Percentiles rank a stretch among this genome's conserved stretches.
phyloP scores from a whole-genome alignment of 2,888 invertebrate genomes.

The Acleris sparsana region DNA sequence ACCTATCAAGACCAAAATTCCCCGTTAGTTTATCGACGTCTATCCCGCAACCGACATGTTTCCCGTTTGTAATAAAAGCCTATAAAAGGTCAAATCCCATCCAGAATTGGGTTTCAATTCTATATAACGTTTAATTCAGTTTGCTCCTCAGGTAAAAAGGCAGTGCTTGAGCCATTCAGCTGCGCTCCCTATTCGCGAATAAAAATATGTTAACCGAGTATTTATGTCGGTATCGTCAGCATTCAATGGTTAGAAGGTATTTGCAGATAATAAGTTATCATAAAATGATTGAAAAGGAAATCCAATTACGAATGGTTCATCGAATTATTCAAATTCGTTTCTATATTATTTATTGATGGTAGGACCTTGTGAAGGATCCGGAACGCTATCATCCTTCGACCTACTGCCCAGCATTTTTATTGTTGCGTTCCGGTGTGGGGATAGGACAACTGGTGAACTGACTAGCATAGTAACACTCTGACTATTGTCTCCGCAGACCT shows the following conservation, averaged over 20 bases:
- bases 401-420: too few species aligned
- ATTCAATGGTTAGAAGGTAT: slow-evolving; percentile 8
- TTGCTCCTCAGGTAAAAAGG: slow-evolving; percentile 6
- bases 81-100: slow-evolving; percentile 24
- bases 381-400: too few species aligned
- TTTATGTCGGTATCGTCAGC: slow-evolving; percentile 38
- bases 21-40: slow-evolving; percentile 1
- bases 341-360: too few species aligned
- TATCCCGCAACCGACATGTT: slow-evolving; percentile 6
- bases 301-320: too few species aligned
- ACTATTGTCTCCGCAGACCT: too few species aligned
- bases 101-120: slow-evolving; percentile 23
- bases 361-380: too few species aligned
- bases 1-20: not conserved
- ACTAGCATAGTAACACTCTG: too few species aligned
- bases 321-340: too few species aligned
- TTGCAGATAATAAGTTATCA: too few species aligned
- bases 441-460: too few species aligned
- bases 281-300: too few species aligned
- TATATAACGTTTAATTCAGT: slow-evolving; percentile 24
- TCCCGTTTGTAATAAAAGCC: slow-evolving; percentile 13
- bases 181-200: slow-evolving; percentile 33
- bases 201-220: slow-evolving; percentile 43
- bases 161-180: slow-evolving; percentile 39
- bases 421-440: too few species aligned